Evolutionary conservation across 2,113 vertebrate genomes (phyloP), one percentile per base, ranked within the genome.

Genomic region (Coptodon rendalli): DNA sequence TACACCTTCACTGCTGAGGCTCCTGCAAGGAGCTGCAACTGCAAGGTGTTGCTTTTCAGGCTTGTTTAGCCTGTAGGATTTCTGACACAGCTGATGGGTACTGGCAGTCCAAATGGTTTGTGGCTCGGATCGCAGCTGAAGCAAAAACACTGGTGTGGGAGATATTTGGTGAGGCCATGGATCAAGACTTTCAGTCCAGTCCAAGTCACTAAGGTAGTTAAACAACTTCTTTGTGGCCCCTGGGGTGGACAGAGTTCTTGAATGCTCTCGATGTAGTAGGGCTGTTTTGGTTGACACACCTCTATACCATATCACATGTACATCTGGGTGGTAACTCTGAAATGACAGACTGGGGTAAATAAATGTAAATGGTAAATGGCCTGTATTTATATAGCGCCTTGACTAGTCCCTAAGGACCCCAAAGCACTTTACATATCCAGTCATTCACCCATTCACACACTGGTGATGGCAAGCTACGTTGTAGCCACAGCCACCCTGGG

Each of bases 191-290:
- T 59, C 56, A 0, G 56, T 59, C 56, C 29, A 29, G 56, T 4
- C 17, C 17, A 52, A 7, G 13, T 27, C 54, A 57, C 54, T 57
- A 24, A 57, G 54, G 54, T 56, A 24, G 2, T 57, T 59, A 59
- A 13, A 59, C 24, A 52, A 9, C 17, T 1, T 59, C 54, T 56
- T 56, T 56, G 12, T 5, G 56, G 56, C 56, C 56, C 56, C 56
- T 59, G 24, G 0, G 0, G 7, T 57, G 13, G 13, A 57, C 56
- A 59, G 56, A 59, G 56, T 1, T 59, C 56, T 29, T 9, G 56
- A 59, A 29, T 29, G 24, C 56, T 59, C 1, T 59, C 24, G 56
- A 2, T 27, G 1, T 59, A 29, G 56, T 9, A 29, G 56, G 56
- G 56, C 56, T 29, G 56, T 29, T 59, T 59, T 59, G 56, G 56